phyloP scores from a whole-genome alignment of 1,140 invertebrate species.

The Drosophila pachea region DNA sequence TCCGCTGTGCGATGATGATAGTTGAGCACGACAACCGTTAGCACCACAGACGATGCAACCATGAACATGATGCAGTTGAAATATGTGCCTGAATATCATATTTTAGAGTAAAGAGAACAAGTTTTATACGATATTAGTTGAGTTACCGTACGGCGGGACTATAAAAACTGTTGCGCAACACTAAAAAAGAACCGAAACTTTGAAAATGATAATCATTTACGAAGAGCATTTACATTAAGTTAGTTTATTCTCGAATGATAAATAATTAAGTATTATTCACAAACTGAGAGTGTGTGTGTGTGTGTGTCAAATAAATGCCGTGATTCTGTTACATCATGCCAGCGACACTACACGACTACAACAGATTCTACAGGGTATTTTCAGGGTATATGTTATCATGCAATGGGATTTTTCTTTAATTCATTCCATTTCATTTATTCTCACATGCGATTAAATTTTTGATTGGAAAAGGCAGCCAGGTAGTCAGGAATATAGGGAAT shows the following conservation, averaged over 20 bases:
- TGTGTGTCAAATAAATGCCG: conserved; percentile 49
- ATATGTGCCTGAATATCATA: conserved; percentile 89
- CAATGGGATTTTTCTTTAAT: not conserved
- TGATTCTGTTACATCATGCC: conserved; percentile 39
- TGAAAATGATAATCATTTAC: conserved; percentile 53
- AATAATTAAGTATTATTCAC: conserved; percentile 45
- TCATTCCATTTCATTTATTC: conserved; percentile 9
- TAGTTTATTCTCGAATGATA: conserved; percentile 45
- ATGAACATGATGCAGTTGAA: conserved; percentile 99
- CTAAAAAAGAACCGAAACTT: conserved; percentile 59
- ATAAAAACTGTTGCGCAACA: conserved; percentile 48
- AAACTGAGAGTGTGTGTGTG: conserved; percentile 54
- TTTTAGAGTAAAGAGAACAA: conserved; percentile 48
- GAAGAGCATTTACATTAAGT: conserved; percentile 60
- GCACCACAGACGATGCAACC: conserved; percentile 98
- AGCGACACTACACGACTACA: conserved; percentile 32
- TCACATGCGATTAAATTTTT: not conserved
- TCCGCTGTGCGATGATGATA: conserved; percentile 98
- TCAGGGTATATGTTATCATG: not conserved
- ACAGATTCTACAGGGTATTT: conserved; percentile 20
- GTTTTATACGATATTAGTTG: conserved; percentile 44
- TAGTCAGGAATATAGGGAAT: conserved; percentile 11
- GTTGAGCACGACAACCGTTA: conserved; percentile 98
- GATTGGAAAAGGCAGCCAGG: conserved; percentile 15
- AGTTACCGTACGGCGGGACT: conserved; percentile 18